phyloP scores from a whole-genome alignment of 2,797 vertebrate genomes.

The Darevskia mixta region DNA sequence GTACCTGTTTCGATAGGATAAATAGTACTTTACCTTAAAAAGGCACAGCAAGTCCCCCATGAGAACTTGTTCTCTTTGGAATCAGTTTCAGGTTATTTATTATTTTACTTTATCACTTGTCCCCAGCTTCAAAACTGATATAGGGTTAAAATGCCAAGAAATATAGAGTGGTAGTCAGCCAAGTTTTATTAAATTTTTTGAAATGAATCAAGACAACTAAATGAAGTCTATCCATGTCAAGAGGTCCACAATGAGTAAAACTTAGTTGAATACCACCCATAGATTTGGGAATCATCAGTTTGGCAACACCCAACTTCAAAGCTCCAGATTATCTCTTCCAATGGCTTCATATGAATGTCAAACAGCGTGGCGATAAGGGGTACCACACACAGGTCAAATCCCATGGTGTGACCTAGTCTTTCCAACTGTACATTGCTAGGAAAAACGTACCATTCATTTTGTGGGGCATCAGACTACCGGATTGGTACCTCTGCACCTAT shows the following conservation, averaged over 20 bases:
- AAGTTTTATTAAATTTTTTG: too few species aligned
- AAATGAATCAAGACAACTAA: too few species aligned
- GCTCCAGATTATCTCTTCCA: background rate
- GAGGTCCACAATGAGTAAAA: too few species aligned
- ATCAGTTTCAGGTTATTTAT: background rate
- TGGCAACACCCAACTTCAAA: background rate
- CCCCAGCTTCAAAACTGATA: background rate
- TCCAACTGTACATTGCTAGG: background rate
- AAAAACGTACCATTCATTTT: background rate
- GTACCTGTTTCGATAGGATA: background rate
- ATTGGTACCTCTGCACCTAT: background rate
- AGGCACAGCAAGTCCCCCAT: background rate
- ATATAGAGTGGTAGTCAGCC: background rate
- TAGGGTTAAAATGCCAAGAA: background rate
- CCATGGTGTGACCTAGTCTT: background rate
- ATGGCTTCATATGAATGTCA: background rate
- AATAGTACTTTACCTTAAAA: background rate
- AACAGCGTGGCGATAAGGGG: background rate
- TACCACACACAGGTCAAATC: background rate
- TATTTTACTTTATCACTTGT: background rate
- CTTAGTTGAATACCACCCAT: too few species aligned
- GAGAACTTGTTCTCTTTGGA: background rate
- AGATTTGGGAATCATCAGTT: background rate
- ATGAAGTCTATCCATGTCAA: too few species aligned
- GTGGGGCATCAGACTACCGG: background rate